These are phyloP conservation scores for Nomada flava DNA, from an alignment of 2,888 invertebrate species.

Conservation along the genomic window DNA sequence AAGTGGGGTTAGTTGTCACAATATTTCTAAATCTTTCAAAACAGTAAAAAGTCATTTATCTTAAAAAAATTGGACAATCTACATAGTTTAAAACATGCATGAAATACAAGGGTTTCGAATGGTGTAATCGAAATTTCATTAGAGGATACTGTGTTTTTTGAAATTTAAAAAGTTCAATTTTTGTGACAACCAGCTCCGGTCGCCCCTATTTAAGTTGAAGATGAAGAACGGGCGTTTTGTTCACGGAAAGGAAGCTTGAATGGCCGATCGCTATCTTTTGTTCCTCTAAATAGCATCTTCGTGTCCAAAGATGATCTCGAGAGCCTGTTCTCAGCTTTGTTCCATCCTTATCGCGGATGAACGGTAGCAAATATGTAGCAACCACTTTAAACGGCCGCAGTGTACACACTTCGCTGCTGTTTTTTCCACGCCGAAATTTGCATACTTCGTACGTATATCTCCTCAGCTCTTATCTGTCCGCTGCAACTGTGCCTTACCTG, in stretches of 20 bases:
- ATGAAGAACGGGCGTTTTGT: background rate
- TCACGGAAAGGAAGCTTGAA: conserved; percentile 8
- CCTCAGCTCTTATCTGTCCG: conserved; percentile 25
- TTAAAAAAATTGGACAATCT: too few species aligned
- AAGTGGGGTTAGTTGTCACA: too few species aligned
- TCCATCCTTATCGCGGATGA: conserved; percentile 14
- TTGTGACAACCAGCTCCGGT: too few species aligned
- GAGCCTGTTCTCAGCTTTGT: conserved; percentile 18
- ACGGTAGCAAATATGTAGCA: conserved; percentile 19
- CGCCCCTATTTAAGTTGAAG: background rate
- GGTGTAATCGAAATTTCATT: too few species aligned
- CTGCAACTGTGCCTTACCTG: conserved; percentile 2
- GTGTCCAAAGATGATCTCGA: conserved; percentile 24
- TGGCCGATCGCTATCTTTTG: conserved; percentile 29
- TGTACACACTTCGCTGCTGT: background rate
- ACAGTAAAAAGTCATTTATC: too few species aligned
- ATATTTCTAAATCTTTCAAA: too few species aligned
- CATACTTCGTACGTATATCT: conserved; percentile 2
- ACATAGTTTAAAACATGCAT: too few species aligned
- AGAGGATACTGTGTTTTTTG: too few species aligned
- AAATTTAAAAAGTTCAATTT: too few species aligned
- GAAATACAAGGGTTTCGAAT: too few species aligned
- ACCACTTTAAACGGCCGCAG: conserved; percentile 14
- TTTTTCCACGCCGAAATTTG: background rate
- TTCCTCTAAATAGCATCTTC: conserved; percentile 14